These are phyloP conservation scores for Platygyra sinensis DNA, from an alignment of 64 coral and sea anemone genomes.

Conservation along the genomic window DNA sequence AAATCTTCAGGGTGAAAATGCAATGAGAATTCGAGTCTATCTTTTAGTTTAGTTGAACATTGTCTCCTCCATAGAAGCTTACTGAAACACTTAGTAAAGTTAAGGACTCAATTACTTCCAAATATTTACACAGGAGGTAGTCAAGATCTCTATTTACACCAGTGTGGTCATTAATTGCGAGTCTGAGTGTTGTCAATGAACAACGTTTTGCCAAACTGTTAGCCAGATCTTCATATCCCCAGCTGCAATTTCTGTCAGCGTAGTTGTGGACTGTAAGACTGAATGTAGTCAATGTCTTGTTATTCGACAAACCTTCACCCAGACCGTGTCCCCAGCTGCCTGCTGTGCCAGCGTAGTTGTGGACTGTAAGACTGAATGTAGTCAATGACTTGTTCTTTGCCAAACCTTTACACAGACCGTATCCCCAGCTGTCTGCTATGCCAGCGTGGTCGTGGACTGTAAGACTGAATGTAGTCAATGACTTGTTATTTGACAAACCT, in stretches of 20 bases:
- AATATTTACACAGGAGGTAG: not conserved
- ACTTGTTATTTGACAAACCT: not conserved
- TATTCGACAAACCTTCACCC: not conserved
- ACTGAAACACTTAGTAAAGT: not conserved
- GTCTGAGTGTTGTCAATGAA: not conserved
- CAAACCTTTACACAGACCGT: not conserved
- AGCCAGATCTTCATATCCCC: not conserved
- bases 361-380: not conserved
- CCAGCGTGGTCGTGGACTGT: not conserved
- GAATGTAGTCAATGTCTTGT: not conserved
- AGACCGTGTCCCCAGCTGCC: not conserved
- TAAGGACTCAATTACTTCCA: not conserved
- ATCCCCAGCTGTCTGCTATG: not conserved
- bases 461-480: conserved; percentile 1
- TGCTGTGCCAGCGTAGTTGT: not conserved
- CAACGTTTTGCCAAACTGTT: not conserved
- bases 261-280: not conserved
- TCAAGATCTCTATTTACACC: too few species aligned
- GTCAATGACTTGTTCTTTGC: not conserved
- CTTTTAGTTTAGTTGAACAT: too few species aligned
- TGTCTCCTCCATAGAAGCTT: too few species aligned
- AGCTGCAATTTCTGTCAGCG: not conserved
- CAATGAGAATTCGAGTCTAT: too few species aligned
- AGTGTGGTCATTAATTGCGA: not conserved
- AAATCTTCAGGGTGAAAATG: too few species aligned